Evolutionary conservation across 2,113 vertebrate species (phyloP), one percentile per base, ranked within the genome.

Genomic region (Penelope pileata): DNA sequence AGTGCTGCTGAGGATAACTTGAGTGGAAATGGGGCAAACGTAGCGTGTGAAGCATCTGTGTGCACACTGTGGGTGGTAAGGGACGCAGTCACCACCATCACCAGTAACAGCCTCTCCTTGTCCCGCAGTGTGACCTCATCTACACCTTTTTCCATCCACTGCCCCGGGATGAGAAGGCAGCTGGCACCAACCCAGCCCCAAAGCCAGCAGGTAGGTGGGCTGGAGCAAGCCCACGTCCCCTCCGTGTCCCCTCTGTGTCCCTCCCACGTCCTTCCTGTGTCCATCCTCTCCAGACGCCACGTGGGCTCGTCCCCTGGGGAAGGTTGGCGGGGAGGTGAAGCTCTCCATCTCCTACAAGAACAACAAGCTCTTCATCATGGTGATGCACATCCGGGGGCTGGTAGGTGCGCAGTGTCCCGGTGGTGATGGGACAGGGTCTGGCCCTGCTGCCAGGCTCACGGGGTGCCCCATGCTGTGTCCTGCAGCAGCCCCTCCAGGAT

Each of bases 331-430:
- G 5, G 98, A 99, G 93, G 98, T 99, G 92, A 99, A 99, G 79
- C 98, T 99, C 30, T 99, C 99, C 54, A 98, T 99, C 96, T 99
- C 98, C 95, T 99, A 99, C 97, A 99, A 99, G 96, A 99, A 98
- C 88, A 98, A 99, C 88, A 99, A 99, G 36, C 98, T 99, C 69
- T 99, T 99, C 97, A 99, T 99, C 97, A 99, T 99, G 99, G 99
- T 99, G 86, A 99, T 99, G 98, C 99, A 99, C 97, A 99, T 99
- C 58, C 97, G 99, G 85, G 99, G 98, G 54, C 97, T 99, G 98
- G 99, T 99, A 97, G 98, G 99, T 98, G 9, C 12, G 0, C 9
- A 0, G 59, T 1, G 0, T 9, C 47, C 40, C 4, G 0, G 23
- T 0, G 9, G 43, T 6, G 4, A 23, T 1, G 1, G 53, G 48